phyloP scores from a whole-genome alignment of 2,888 invertebrate genomes.

The Automeris io region DNA sequence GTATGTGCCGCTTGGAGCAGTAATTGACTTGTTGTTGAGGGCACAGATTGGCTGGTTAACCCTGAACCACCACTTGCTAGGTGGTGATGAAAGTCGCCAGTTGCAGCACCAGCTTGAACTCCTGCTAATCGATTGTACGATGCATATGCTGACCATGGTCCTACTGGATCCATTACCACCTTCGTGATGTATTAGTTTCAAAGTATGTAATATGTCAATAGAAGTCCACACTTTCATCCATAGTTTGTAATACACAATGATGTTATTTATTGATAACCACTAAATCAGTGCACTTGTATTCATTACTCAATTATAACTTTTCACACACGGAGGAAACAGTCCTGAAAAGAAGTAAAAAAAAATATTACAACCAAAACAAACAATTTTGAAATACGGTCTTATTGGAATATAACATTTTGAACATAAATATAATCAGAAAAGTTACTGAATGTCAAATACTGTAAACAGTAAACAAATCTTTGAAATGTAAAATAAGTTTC shows the following conservation, averaged over 20 bases:
- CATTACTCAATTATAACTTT: conserved; percentile 46
- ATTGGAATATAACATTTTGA: conserved; percentile 14
- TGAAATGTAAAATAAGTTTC: conserved; percentile 11
- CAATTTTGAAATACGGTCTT: conserved; percentile 16
- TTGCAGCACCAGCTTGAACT: conserved; percentile 81
- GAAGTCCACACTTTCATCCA: conserved; percentile 75
- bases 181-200: conserved; percentile 63
- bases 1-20: conserved; percentile 81
- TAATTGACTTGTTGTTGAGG: conserved; percentile 81
- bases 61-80: conserved; percentile 77
- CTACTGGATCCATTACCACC: conserved; percentile 91
- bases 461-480: conserved; percentile 14
- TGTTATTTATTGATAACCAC: conserved; percentile 49
- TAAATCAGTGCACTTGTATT: conserved; percentile 50
- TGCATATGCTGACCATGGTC: conserved; percentile 90
- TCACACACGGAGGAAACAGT: conserved; percentile 41
- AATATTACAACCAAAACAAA: conserved; percentile 31
- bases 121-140: conserved; percentile 89
- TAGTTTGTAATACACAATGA: conserved; percentile 61
- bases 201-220: conserved; percentile 67
- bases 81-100: conserved; percentile 82
- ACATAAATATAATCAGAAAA: not conserved
- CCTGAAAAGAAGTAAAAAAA: conserved; percentile 62
- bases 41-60: conserved; percentile 72
- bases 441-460: conserved; percentile 1